phyloP scores from a whole-genome alignment of 2,113 vertebrate genomes.

The Cyanoramphus novaezelandiae region DNA sequence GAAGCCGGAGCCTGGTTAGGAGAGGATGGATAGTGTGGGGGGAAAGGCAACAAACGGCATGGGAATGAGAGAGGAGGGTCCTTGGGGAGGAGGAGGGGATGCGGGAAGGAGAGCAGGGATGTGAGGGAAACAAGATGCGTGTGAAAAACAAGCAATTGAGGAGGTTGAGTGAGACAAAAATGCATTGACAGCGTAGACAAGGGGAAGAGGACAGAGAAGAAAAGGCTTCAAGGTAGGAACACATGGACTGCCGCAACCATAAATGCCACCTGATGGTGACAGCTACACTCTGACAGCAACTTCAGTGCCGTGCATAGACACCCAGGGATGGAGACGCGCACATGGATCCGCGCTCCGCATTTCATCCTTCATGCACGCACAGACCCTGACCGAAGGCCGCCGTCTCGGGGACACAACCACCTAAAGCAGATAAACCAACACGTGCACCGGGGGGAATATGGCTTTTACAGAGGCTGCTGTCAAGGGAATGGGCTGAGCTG shows the following conservation, averaged over 20 bases:
- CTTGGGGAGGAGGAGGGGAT: neutral
- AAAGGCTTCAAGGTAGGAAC: neutral
- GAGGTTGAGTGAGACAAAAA: neutral
- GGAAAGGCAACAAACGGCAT: neutral
- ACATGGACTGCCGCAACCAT: neutral
- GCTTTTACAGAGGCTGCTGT: neutral
- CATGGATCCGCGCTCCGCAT: rapidly evolving
- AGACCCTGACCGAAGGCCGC: neutral
- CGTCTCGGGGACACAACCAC: neutral
- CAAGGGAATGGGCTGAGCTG: neutral
- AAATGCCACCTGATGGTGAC: neutral
- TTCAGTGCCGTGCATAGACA: rapidly evolving
- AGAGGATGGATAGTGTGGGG: neutral
- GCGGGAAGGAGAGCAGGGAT: neutral
- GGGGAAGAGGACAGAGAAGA: neutral
- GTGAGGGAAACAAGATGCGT: neutral
- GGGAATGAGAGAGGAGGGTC: neutral
- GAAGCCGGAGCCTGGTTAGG: neutral
- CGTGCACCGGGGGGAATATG: rapidly evolving
- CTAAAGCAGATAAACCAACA: neutral
- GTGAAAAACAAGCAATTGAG: neutral
- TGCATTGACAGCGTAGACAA: neutral
- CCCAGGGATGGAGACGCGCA: neutral
- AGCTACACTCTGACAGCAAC: neutral
- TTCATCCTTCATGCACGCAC: neutral